Percentiles rank a stretch among this genome's conserved stretches.
These are phyloP conservation scores for Entomobrya proxima DNA, from an alignment of 2,888 invertebrate species.

Conservation along the genomic window DNA sequence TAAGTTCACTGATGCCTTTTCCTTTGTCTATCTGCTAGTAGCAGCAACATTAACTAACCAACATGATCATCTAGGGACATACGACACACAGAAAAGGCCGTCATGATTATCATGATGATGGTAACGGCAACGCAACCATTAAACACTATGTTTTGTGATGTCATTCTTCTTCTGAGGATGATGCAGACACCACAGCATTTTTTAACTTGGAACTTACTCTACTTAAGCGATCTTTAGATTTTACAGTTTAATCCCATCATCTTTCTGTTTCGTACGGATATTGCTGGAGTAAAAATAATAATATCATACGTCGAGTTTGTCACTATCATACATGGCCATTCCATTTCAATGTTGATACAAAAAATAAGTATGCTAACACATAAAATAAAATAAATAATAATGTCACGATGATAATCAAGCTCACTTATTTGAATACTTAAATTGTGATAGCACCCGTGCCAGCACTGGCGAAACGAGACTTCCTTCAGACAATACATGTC, in stretches of 20 bases:
- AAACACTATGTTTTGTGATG: too few relatives aligned
- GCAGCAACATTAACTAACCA: slow-evolving; percentile 40
- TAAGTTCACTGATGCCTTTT: slow-evolving; percentile 19
- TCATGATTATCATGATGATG: slow-evolving; percentile 21
- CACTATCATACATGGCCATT: slow-evolving; percentile 13
- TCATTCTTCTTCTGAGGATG: slow-evolving; percentile 19
- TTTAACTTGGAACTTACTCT: slow-evolving; percentile 27
- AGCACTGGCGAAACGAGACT: background rate
- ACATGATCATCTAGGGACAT: slow-evolving; percentile 47
- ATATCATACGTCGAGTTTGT: background rate
- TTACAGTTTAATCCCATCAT: slow-evolving; percentile 29
- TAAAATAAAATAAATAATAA: slow-evolving; percentile 29
- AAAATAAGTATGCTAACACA: slow-evolving; percentile 5
- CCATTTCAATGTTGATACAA: background rate
- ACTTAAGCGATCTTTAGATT: slow-evolving; percentile 28
- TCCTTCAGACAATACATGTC: background rate
- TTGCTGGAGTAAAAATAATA: background rate
- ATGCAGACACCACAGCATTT: slow-evolving; percentile 46
- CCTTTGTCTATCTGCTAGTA: slow-evolving; percentile 32
- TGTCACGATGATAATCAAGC: slow-evolving; percentile 14
- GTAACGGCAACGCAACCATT: too few relatives aligned
- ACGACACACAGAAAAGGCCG: slow-evolving; percentile 12
- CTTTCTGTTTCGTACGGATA: slow-evolving; percentile 31
- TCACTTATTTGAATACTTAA: background rate
- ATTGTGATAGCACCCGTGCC: background rate